Evolutionary conservation across 2,888 invertebrate genomes (phyloP).

Genomic region (Ctenicera cuprea): DNA sequence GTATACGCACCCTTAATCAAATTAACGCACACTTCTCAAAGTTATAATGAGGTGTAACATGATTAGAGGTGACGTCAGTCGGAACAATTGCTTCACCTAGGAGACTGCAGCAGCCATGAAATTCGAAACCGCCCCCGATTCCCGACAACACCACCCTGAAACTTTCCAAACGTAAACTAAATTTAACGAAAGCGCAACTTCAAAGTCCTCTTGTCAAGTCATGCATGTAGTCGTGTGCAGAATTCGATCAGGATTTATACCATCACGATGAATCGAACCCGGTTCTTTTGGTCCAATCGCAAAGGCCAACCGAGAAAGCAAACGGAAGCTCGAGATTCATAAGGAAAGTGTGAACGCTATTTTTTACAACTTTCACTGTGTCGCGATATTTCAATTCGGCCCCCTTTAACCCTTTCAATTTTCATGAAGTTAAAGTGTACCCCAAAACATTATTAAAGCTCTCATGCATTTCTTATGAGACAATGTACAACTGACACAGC

Average conservation of each 20-base stretch:
- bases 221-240: constrained; percentile 59
- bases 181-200: constrained; percentile 68
- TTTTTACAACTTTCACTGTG: neutral
- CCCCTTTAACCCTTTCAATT: constrained; percentile 10
- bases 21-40: constrained; percentile 66
- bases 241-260: constrained; percentile 57
- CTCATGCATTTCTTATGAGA: constrained; percentile 42
- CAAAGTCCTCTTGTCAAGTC: constrained; percentile 64
- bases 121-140: constrained; percentile 59
- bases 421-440: constrained; percentile 29
- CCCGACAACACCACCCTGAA: constrained; percentile 57
- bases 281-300: constrained; percentile 35
- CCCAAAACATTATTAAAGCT: constrained; percentile 22
- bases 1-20: constrained; percentile 63
- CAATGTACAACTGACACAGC: constrained; percentile 17
- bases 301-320: constrained; percentile 23
- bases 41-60: constrained; percentile 74
- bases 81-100: constrained; percentile 76
- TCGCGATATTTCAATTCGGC: neutral
- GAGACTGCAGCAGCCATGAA: constrained; percentile 61
- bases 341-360: constrained; percentile 3
- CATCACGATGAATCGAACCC: constrained; percentile 40
- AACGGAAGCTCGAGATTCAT: constrained; percentile 33
- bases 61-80: constrained; percentile 74
- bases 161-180: constrained; percentile 68